Evolutionary conservation across 2,113 vertebrate species (phyloP), one percentile per base, ranked within the genome.

Genomic region (Colistium nudipinnis): DNA sequence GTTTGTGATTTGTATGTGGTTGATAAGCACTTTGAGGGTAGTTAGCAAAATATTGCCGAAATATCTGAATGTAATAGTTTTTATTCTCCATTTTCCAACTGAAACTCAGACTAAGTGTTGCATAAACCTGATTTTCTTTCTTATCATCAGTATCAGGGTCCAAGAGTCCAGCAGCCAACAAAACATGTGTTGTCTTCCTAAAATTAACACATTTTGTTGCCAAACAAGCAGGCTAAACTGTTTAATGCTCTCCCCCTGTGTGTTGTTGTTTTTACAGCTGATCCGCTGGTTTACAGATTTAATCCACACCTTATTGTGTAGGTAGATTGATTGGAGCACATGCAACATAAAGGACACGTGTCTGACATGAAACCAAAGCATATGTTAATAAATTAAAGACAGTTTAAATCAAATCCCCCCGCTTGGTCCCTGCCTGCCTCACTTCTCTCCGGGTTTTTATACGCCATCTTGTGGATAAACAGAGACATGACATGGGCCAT

Each of bases 391-490:
- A 3, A 45, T 20, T 4, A 6, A 31, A 47, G 28, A 9, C 45
- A 47, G 9, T 12, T 10, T 30, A 4, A 54, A 36, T 83, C 47
- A 62, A 63, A 6, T 0, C 6, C 10, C 25, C 25, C 4, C 14
- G 35, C 1, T 5, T 45, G 10, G 9, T 43, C 14, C 0, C 17
- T 1, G 11, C 0, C 10, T 6, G 9, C 24, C 19, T 52, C 24
- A 1, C 13, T 4, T 63, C 14, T 33, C 17, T 30, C 47, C 0
- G 10, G 13, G 61, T 8, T 8, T 41, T 31, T 6, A 36, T 36
- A 31, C 76, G 47, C 84, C 80, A 61, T 68, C 62, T 17, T 39
- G 78, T 86, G 87, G 78, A 72, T 2, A 63, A 49, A 54, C 4
- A 16, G 11, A 1, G 14, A 0, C 31, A 71, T 0, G 31, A 70